A percentile compares a stretch with the other conserved stretches of the same genome.
Conservation (phyloP, 2,888 invertebrate species). For the Drosophila multiciliata region DNA sequence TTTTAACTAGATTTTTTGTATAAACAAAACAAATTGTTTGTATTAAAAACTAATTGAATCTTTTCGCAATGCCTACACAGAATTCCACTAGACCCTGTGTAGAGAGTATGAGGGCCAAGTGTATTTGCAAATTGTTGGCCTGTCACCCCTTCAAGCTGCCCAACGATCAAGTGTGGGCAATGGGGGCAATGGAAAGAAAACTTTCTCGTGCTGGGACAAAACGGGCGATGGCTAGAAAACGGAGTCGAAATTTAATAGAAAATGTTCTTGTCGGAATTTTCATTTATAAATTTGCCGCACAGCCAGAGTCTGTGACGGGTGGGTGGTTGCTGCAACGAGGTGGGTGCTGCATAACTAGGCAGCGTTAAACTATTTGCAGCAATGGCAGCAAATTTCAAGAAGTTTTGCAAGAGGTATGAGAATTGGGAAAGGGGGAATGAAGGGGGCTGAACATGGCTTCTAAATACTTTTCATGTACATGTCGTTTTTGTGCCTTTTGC, state of each 20-base stretch:
- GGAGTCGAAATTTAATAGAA: conserved; percentile 77
- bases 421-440: background rate
- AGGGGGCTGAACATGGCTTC: conserved; percentile 52
- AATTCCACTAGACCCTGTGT: background rate
- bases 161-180: conserved; percentile 29
- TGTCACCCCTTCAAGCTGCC: conserved; percentile 38
- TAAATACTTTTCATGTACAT: conserved; percentile 67
- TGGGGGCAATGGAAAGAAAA: conserved; percentile 67
- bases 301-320: conserved; percentile 16
- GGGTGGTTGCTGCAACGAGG: background rate
- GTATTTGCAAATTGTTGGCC: conserved; percentile 44
- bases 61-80: background rate
- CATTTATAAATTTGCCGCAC: conserved; percentile 76
- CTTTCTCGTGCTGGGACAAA: conserved; percentile 70
- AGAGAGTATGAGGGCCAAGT: conserved; percentile 20
- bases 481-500: conserved; percentile 71
- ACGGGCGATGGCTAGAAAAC: conserved; percentile 52
- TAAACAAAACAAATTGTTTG: background rate
- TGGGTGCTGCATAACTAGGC: conserved; percentile 27
- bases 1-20: background rate
- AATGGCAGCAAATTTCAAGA: conserved; percentile 70
- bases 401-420: conserved; percentile 55
- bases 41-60: background rate
- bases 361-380: conserved; percentile 61
- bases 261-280: conserved; percentile 82